These are phyloP conservation scores for Acanthiza pusilla DNA, from an alignment of 2,797 vertebrate genomes.

Conservation along the genomic window DNA sequence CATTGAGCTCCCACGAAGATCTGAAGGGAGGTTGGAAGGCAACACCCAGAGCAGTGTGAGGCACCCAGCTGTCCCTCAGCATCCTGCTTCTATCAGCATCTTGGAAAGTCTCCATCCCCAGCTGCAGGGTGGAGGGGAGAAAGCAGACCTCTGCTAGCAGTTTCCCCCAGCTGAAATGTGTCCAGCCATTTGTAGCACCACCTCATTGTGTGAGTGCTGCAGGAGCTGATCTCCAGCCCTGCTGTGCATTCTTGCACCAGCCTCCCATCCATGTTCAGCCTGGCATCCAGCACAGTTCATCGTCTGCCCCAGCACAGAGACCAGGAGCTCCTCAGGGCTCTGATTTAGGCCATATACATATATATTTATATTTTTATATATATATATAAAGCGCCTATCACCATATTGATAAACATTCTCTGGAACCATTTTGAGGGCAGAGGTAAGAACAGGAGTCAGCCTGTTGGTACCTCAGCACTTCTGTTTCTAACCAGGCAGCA, in stretches of 20 bases:
- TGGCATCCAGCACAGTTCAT: not conserved
- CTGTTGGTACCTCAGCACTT: too few species aligned
- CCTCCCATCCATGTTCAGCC: fast-evolving
- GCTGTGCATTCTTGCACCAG: not conserved
- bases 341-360: too few species aligned
- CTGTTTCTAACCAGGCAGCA: too few species aligned
- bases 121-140: not conserved
- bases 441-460: too few species aligned
- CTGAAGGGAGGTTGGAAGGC: not conserved
- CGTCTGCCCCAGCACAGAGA: not conserved
- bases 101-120: not conserved
- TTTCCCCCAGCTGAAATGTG: not conserved
- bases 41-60: not conserved
- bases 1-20: not conserved
- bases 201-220: fast-evolving
- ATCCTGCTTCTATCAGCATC: not conserved
- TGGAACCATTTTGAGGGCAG: too few species aligned
- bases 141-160: not conserved
- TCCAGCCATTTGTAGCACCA: not conserved
- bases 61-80: not conserved
- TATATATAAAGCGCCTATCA: too few species aligned
- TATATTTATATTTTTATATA: too few species aligned
- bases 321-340: not conserved
- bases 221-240: not conserved
- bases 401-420: too few species aligned